Evolutionary conservation across 1,140 invertebrate species (phyloP), one percentile per base, ranked within the genome.

Genomic region (Andrena cerasifolii): DNA sequence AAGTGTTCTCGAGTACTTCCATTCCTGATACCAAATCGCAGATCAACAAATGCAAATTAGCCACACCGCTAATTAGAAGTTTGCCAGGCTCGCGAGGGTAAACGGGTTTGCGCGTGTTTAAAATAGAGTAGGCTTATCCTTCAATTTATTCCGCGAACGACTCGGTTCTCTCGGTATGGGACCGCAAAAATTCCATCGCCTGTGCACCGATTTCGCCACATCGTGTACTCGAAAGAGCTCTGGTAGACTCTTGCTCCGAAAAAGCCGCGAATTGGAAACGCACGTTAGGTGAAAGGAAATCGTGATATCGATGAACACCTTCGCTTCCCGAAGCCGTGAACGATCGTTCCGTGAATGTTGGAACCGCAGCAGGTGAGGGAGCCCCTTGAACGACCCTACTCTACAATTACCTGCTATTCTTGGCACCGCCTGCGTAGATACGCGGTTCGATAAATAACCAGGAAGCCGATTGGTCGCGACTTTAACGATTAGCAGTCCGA

Each of bases 381-480:
- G 65, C 31, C 31, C 26, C 26, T 49, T 78, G 78, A 72, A 78
- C 63, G 45, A 45, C 31, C 51, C 45, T 68, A 54, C 56, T 28
- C 63, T n/a, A 43, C 65, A 84, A 83, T 84, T 84, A 84, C 73
- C 68, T 80, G 51, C 62, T 47, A 67, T 73, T 49, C 54, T 16
- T 65, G 12, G 43, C 7, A 21, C 62, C 66, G 45, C 24, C 67
- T 63, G 67, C 65, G 51, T 73, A 51, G 71, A 77, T 80, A 47
- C 58, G 62, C 70, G 59, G 33, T 8, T 31, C 40, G 73, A 80
- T 83, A 80, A 67, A 67, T 59, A 80, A 84, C 71, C 54, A 78
- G 81, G 81, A 83, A 83, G 49, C 49, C 8, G 1, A 5, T 21
- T 3, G 18, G 21, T 1, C 21, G 40, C 31, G 54, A 79, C 21